Evolutionary conservation across 2,888 invertebrate genomes (phyloP).

Genomic region (Mythimna impura): DNA sequence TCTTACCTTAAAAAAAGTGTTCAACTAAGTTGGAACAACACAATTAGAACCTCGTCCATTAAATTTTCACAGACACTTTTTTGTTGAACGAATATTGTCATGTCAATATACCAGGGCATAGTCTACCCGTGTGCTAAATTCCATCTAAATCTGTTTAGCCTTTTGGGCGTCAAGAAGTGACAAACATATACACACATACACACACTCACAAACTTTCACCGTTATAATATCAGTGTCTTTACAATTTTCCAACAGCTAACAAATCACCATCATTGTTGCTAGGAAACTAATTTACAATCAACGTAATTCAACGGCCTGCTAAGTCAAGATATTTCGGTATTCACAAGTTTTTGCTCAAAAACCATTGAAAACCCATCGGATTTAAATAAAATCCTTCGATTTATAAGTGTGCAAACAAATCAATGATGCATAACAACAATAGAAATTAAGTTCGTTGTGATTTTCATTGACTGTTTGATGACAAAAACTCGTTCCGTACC

Average conservation of each 20-base stretch:
- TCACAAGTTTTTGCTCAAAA: not conserved
- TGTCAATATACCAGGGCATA: no score
- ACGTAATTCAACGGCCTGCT: not conserved
- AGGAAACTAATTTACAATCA: not conserved
- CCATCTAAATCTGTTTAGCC: no score
- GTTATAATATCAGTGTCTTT: no score
- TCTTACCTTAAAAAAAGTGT: no score
- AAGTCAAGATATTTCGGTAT: not conserved
- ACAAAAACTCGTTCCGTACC: slow-evolving; percentile 49
- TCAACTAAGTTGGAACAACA: not conserved
- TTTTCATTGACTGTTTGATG: slow-evolving; percentile 44
- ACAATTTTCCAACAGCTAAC: not conserved
- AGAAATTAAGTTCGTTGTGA: slow-evolving; percentile 37
- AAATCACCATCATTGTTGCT: not conserved
- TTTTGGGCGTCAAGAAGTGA: no score
- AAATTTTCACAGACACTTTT: slow-evolving; percentile 8
- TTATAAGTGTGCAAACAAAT: slow-evolving; percentile 47
- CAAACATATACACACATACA: no score
- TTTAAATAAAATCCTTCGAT: slow-evolving; percentile 49
- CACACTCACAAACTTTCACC: no score
- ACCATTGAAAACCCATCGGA: slow-evolving; percentile 5
- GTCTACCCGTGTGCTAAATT: no score
- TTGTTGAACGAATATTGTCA: not conserved
- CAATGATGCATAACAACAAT: slow-evolving; percentile 61
- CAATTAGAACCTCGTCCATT: slow-evolving; percentile 1